Conservation (phyloP, 2,113 vertebrate species). For the Aegithalos caudatus region DNA sequence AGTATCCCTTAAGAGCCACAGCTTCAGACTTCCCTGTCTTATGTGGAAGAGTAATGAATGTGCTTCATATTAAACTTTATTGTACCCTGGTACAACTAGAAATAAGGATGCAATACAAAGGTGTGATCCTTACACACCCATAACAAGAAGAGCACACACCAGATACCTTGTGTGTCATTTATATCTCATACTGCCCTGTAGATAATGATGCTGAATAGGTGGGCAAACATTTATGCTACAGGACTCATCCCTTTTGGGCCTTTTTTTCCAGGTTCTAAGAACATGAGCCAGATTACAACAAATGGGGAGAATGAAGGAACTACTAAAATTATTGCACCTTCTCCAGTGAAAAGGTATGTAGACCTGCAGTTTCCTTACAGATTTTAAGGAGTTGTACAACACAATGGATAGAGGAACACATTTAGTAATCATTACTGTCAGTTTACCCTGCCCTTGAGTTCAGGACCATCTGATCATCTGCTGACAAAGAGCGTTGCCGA, state of each 20-base stretch:
- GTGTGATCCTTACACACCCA: background rate
- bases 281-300: slow-evolving; percentile 59
- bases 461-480: background rate
- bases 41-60: background rate
- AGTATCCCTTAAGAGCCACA: background rate
- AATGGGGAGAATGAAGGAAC: slow-evolving; percentile 76
- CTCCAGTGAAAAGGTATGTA: slow-evolving; percentile 78
- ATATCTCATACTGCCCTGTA: background rate
- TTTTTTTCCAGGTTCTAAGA: slow-evolving; percentile 65
- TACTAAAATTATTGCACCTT: slow-evolving; percentile 77
- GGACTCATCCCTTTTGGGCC: background rate
- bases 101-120: background rate
- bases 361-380: background rate
- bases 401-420: background rate
- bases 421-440: background rate
- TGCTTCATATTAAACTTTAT: background rate
- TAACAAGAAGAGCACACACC: background rate
- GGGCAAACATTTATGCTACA: background rate
- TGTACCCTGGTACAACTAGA: background rate
- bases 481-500: background rate
- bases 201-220: background rate
- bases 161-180: background rate
- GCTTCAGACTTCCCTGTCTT: background rate
- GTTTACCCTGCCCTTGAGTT: background rate
- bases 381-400: background rate